These are phyloP conservation scores for Avahi laniger DNA, from an alignment of 2,797 vertebrate genomes.

Conservation along the genomic window DNA sequence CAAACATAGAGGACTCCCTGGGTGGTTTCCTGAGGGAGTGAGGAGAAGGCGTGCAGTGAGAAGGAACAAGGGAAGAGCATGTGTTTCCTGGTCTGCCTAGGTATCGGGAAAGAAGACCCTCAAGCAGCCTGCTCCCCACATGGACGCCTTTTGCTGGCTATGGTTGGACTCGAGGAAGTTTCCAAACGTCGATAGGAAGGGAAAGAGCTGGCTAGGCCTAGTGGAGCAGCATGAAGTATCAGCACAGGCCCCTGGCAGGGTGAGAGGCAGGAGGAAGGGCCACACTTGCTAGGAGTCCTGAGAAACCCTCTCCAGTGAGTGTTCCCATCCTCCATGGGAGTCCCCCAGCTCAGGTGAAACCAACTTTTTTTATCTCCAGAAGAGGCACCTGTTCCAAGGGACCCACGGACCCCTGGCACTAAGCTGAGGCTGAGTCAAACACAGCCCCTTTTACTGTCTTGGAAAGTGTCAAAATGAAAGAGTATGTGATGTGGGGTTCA, in stretches of 20 bases:
- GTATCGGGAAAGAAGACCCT: too few relatives aligned
- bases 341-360: too few relatives aligned
- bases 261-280: neutral
- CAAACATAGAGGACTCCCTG: neutral
- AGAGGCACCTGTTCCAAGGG: neutral
- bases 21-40: neutral
- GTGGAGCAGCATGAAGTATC: neutral
- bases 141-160: neutral
- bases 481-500: fast-evolving
- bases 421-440: neutral
- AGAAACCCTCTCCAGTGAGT: neutral
- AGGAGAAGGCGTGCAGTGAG: neutral
- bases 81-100: neutral
- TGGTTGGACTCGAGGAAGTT: neutral
- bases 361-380: neutral
- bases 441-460: neutral
- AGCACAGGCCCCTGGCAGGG: neutral
- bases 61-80: neutral
- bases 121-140: neutral
- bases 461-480: neutral
- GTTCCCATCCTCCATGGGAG: neutral
- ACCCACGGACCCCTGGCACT: too few relatives aligned
- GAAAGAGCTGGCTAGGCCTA: neutral
- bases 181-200: neutral
- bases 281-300: neutral